Conservation (phyloP, 2,113 vertebrate genomes). For the Ailuropoda melanoleuca region DNA sequence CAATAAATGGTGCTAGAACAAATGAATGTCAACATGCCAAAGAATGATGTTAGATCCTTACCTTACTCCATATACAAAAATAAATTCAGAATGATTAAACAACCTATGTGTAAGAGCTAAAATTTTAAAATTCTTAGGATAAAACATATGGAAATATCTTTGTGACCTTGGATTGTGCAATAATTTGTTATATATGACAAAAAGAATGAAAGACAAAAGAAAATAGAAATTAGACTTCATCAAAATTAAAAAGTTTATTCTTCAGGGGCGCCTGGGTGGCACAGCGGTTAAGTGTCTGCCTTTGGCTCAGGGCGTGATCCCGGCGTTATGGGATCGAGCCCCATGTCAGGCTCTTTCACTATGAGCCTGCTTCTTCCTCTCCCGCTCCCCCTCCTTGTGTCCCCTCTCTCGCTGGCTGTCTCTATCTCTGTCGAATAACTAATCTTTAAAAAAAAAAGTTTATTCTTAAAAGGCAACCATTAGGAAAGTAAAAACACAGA, state of each 20-base stretch:
- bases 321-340: too few species aligned
- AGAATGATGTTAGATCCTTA: background rate
- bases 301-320: too few species aligned
- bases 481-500: background rate
- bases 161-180: background rate
- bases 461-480: background rate
- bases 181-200: background rate
- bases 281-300: too few species aligned
- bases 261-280: too few species aligned
- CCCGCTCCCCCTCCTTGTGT: too few species aligned
- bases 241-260: background rate
- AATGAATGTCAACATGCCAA: background rate
- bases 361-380: too few species aligned
- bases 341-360: too few species aligned
- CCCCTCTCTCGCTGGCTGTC: too few species aligned
- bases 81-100: background rate
- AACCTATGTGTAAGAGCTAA: background rate
- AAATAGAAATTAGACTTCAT: background rate
- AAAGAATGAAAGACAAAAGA: background rate
- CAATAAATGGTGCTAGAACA: background rate
- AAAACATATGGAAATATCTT: background rate
- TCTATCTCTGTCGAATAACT: too few species aligned
- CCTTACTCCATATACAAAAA: background rate
- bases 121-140: background rate
- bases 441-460: too few species aligned